Base-by-base conservation (phyloP, 2,888 invertebrate genomes). In the Tiphia femorata region DNA sequence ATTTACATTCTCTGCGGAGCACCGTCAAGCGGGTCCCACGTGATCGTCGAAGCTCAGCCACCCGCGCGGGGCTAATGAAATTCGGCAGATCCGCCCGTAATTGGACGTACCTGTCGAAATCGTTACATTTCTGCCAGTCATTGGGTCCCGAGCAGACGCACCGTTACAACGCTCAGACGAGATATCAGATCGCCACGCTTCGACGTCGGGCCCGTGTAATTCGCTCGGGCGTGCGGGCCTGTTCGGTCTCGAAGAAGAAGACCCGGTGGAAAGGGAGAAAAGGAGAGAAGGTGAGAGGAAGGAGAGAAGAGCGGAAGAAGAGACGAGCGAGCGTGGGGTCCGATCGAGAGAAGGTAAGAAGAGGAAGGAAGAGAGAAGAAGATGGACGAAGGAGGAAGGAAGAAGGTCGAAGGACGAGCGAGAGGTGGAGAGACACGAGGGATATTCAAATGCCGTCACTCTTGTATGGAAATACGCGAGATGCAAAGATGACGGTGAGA, bases 391-490 rank as follows among this genome's bases (percentile, higher is more conserved):
- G 41, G 16, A 20, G 35, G 17, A 30, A n/a, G n/a, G 35, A 35
- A 20, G 25, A 25, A 41, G 23, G 5, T 35, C 16, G 19, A 35
- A 14, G 20, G 1, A n/a, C 17, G 17, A 29, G 41, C 7, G 19
- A 47, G 29, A 42, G 14, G 25, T 35, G 42, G 35, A 44, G 29
- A 54, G 25, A n/a, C n/a, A n/a, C 21, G 51, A 27, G 48, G 61
- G 65, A 64, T 74, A 73, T 74, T 74, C 75, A 74, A 75, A 72
- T 76, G 72, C 66, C 73, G 62, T 44, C 60, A 67, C 72, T 72
- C 71, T 70, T 75, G 66, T 75, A 74, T 75, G 74, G 66, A 75
- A 74, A 74, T 74, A 62, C 70, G 60, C 56, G 64, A 67, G 70
- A 72, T 68, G 73, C 64, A 64, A 70, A 66, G 71, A 75, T 73